A percentile compares a stretch with the other conserved stretches of the same genome.
phyloP scores from a whole-genome alignment of 2,797 vertebrate species.

The Cuculus canorus region DNA sequence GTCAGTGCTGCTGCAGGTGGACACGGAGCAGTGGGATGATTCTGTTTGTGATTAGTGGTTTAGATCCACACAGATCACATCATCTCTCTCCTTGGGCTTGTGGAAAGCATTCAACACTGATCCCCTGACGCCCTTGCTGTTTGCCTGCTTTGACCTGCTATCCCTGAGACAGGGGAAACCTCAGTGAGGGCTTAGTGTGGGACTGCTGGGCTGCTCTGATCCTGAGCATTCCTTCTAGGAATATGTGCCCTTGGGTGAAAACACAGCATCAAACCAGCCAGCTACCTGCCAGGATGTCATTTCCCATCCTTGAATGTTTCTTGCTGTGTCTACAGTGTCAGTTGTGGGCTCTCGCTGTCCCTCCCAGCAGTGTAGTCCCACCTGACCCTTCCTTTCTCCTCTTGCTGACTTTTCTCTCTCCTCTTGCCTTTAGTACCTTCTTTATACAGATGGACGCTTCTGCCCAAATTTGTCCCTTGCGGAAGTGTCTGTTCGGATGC shows the following conservation, averaged over 20 bases:
- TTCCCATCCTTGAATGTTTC: background rate
- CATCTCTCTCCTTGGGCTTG: too few relatives aligned
- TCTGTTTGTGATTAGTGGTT: background rate
- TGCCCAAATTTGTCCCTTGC: background rate
- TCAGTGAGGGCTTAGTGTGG: background rate
- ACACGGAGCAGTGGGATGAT: fast-evolving
- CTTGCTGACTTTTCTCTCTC: background rate
- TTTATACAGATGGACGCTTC: background rate
- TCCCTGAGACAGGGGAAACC: background rate
- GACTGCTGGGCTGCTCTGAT: background rate
- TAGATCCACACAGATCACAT: background rate
- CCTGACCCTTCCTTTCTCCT: background rate
- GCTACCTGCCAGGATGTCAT: fast-evolving
- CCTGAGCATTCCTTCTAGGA: background rate
- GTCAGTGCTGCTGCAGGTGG: background rate
- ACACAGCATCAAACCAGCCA: fast-evolving
- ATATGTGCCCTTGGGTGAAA: background rate
- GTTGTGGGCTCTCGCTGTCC: background rate
- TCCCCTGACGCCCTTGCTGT: background rate
- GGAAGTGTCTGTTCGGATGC: background rate
- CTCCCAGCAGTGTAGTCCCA: background rate
- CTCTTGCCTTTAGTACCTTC: background rate
- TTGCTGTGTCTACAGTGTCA: background rate
- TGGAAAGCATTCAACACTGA: too few relatives aligned
- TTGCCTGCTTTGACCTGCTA: background rate